These are phyloP conservation scores for Empidonax traillii DNA, from an alignment of 2,113 vertebrate species.

Conservation along the genomic window DNA sequence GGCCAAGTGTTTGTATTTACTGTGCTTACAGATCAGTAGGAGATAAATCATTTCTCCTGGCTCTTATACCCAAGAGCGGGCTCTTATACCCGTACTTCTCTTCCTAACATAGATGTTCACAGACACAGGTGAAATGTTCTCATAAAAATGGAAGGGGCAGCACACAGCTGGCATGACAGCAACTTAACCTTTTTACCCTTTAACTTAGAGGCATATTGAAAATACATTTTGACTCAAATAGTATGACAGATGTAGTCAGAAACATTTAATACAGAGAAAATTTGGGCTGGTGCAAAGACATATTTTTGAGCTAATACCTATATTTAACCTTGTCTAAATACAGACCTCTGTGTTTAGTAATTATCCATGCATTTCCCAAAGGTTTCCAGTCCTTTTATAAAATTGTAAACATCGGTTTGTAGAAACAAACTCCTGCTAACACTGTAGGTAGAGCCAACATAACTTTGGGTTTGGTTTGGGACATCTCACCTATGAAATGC, in stretches of 20 bases:
- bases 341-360: background rate
- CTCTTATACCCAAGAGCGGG: background rate
- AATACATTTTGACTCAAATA: slow-evolving; percentile 27
- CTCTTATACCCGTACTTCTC: slow-evolving; percentile 10
- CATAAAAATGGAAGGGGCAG: slow-evolving; percentile 38
- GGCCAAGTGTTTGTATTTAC: background rate
- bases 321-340: slow-evolving; percentile 52
- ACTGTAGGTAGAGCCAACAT: background rate
- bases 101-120: background rate
- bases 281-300: background rate
- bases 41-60: slow-evolving; percentile 4
- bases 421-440: background rate
- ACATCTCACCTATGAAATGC: background rate
- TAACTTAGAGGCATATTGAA: slow-evolving; percentile 34
- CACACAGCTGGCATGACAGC: background rate
- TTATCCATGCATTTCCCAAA: slow-evolving; percentile 6
- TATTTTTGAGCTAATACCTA: slow-evolving; percentile 16
- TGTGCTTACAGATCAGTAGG: slow-evolving; percentile 21
- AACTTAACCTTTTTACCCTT: slow-evolving; percentile 42
- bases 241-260: slow-evolving; percentile 17
- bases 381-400: background rate
- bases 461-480: background rate
- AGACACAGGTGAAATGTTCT: slow-evolving; percentile 17
- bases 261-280: slow-evolving; percentile 1
- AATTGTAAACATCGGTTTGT: background rate